Percentiles rank a stretch among this genome's conserved stretches.
Conservation (phyloP, 2,888 invertebrate genomes). For the Hydroisotoma schaefferi region DNA sequence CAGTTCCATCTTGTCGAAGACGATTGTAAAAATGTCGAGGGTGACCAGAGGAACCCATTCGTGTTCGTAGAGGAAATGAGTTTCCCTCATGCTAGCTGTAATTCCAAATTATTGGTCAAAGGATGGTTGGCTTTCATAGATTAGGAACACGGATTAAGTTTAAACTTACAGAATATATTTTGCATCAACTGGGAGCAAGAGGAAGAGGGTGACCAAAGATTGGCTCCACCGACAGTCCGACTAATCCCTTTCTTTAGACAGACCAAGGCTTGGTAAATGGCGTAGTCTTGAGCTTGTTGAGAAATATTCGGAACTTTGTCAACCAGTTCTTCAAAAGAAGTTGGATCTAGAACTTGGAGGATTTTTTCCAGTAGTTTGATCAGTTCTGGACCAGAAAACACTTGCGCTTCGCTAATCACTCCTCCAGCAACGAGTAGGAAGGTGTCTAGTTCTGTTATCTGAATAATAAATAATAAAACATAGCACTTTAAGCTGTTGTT, state of each 20-base stretch:
- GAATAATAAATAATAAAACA: not conserved
- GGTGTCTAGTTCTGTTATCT: constrained; percentile 39
- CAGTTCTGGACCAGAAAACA: constrained; percentile 26
- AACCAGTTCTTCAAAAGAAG: constrained; percentile 24
- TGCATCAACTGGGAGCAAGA: constrained; percentile 13
- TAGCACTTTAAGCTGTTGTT: not conserved
- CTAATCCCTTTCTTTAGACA: constrained; percentile 31
- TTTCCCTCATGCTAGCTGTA: constrained; percentile 21
- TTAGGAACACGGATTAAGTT: too few species aligned
- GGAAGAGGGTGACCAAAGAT: constrained; percentile 26
- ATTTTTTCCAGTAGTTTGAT: constrained; percentile 21
- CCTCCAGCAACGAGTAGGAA: constrained; percentile 35
- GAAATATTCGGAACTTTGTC: constrained; percentile 15
- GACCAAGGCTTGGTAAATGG: constrained; percentile 33
- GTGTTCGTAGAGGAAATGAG: constrained; percentile 34
- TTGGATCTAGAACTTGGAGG: constrained; percentile 22
- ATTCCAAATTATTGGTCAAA: not conserved
- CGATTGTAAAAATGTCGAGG: constrained; percentile 27
- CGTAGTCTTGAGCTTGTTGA: constrained; percentile 35
- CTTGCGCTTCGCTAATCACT: constrained; percentile 25
- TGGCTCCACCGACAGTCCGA: constrained; percentile 18
- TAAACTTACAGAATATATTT: constrained; percentile 23
- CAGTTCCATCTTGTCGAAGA: constrained; percentile 20
- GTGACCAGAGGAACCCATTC: constrained; percentile 34
- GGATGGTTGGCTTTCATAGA: not conserved